Conservation (phyloP, 1,140 invertebrate genomes). For the Colletes latitarsis region DNA sequence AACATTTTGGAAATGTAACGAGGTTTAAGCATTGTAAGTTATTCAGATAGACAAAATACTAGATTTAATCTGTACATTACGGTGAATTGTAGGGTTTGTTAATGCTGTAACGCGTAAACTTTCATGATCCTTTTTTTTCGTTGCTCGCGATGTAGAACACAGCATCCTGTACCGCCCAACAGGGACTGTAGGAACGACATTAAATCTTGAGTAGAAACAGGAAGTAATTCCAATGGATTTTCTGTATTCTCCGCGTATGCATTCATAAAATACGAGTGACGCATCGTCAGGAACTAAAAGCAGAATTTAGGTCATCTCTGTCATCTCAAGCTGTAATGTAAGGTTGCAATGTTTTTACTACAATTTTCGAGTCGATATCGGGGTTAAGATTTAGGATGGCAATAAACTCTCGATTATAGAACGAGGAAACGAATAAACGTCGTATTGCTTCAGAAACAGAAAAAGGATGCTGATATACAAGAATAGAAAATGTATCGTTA, state of each 20-base stretch:
- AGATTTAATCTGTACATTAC: no score
- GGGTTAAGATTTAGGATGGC: conserved; percentile 43
- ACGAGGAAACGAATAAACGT: conserved; percentile 45
- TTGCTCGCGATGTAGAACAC: not conserved
- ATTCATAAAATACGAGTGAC: not conserved
- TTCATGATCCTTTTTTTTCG: no score
- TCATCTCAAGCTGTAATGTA: not conserved
- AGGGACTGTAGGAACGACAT: not conserved
- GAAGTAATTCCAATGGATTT: not conserved
- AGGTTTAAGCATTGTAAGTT: no score
- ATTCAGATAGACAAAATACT: no score
- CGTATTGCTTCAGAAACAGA: conserved; percentile 22
- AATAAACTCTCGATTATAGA: conserved; percentile 57
- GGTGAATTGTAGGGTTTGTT: no score
- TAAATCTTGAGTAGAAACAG: not conserved
- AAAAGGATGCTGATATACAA: conserved; percentile 7
- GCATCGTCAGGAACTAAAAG: not conserved
- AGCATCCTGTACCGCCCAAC: not conserved
- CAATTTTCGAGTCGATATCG: conserved; percentile 34
- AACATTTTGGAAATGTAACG: no score
- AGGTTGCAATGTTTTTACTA: conserved; percentile 1
- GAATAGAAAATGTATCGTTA: not conserved
- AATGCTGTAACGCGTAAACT: no score
- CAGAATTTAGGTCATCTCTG: not conserved
- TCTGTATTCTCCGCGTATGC: not conserved